Conservation (phyloP, 2,113 vertebrate species). For the Coregonus clupeaformis region DNA sequence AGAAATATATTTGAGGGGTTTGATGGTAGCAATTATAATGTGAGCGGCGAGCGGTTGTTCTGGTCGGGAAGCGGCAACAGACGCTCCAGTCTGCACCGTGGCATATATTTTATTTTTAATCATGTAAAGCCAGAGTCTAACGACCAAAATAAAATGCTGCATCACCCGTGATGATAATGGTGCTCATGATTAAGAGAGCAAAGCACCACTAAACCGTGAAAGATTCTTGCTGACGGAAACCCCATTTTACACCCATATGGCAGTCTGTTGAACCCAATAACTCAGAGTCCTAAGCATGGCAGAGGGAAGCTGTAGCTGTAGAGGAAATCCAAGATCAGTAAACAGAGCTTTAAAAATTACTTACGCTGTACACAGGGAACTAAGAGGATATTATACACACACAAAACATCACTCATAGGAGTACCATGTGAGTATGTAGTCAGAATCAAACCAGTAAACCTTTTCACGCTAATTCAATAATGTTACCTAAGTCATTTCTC, state of each 20-base stretch:
- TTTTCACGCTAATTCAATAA: too few relatives aligned
- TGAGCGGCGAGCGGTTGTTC: conserved; percentile 45
- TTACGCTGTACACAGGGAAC: neutral
- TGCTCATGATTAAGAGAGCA: conserved; percentile 72
- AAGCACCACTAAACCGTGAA: conserved; percentile 61
- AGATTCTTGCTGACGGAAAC: conserved; percentile 55
- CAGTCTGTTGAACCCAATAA: conserved; percentile 65
- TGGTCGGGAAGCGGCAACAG: conserved; percentile 56
- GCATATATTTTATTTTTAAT: conserved; percentile 74
- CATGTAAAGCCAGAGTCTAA: conserved; percentile 67
- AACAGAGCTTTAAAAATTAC: neutral
- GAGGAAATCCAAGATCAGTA: conserved; percentile 30
- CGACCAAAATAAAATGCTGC: conserved; percentile 71
- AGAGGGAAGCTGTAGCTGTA: conserved; percentile 16
- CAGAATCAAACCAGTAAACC: conserved; percentile 3
- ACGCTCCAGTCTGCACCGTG: conserved; percentile 56
- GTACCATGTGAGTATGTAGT: neutral
- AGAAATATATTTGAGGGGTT: conserved; percentile 59
- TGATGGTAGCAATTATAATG: conserved; percentile 63
- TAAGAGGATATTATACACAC: neutral
- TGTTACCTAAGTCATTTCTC: too few relatives aligned
- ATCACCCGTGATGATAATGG: conserved; percentile 72
- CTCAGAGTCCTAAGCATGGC: conserved; percentile 59
- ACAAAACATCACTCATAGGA: neutral
- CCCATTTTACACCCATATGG: conserved; percentile 72